Evolutionary conservation across 2,888 invertebrate genomes (phyloP).

Genomic region (Synanthedon vespiformis): DNA sequence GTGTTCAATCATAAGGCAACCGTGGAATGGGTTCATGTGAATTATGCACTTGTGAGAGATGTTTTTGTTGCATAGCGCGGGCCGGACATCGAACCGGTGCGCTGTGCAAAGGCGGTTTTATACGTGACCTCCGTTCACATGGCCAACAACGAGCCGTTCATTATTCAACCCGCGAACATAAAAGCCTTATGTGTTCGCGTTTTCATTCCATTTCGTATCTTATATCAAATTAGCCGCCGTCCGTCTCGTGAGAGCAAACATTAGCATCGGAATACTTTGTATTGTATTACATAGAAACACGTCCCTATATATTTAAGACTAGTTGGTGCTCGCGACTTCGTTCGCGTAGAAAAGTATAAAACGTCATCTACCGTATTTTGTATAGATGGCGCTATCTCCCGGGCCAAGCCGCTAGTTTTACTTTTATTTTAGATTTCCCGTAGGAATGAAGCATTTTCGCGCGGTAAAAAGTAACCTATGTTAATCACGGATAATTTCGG

Average conservation of each 20-base stretch:
- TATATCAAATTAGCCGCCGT: conserved; percentile 18
- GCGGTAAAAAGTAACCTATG: no score
- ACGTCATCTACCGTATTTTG: no score
- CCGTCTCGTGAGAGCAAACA: conserved; percentile 9
- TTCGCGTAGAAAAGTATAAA: no score
- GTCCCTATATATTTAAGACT: no score
- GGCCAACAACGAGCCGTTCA: conserved; percentile 37
- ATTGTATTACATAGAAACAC: not conserved
- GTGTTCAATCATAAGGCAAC: no score
- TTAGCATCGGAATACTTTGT: not conserved
- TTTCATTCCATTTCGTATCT: conserved; percentile 27
- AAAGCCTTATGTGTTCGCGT: conserved; percentile 30
- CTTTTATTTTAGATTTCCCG: no score
- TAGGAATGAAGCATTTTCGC: no score
- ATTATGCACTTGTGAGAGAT: not conserved
- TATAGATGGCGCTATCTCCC: no score
- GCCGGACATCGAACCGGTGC: conserved; percentile 41
- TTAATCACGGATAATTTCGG: no score
- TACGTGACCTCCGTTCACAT: conserved; percentile 50
- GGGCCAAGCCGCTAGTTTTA: no score
- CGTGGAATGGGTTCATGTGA: not conserved
- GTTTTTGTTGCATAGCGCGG: not conserved
- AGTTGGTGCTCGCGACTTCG: no score
- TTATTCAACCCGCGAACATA: conserved; percentile 37
- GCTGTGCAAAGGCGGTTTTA: conserved; percentile 15